phyloP scores from a whole-genome alignment of 2,797 vertebrate genomes.

The Crocidura indochinensis region DNA sequence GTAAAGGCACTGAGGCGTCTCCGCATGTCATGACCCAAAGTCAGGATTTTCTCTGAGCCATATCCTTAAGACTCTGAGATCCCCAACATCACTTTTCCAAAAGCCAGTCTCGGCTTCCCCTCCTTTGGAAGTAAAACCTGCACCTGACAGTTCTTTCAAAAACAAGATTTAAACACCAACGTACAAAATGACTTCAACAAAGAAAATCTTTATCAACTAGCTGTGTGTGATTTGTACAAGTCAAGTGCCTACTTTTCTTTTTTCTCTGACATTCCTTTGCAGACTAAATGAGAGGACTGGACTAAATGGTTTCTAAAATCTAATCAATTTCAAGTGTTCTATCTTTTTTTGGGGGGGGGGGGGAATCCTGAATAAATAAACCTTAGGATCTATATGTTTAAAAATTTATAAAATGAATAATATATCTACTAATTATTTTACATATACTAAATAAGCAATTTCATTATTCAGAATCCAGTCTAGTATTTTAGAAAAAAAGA shows the following conservation, averaged over 20 bases:
- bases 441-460: slow-evolving; percentile 24
- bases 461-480: slow-evolving; percentile 28
- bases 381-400: slow-evolving; percentile 34
- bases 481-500: slow-evolving; percentile 12
- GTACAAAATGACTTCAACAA: slow-evolving; percentile 57
- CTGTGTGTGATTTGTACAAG: slow-evolving; percentile 18
- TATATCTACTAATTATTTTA: slow-evolving; percentile 56
- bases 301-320: slow-evolving; percentile 44
- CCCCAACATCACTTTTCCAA: slow-evolving; percentile 64
- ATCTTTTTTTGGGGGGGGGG: background rate
- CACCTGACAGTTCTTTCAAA: slow-evolving; percentile 60
- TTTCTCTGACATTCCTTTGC: background rate
- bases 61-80: slow-evolving; percentile 71
- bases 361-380: slow-evolving; percentile 30
- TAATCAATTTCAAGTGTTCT: slow-evolving; percentile 54
- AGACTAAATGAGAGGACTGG: background rate
- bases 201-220: slow-evolving; percentile 50
- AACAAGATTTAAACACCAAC: slow-evolving; percentile 58
- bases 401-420: slow-evolving; percentile 62
- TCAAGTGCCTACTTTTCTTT: slow-evolving; percentile 6
- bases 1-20: slow-evolving; percentile 15
- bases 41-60: slow-evolving; percentile 73
- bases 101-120: background rate
- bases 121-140: background rate
- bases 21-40: slow-evolving; percentile 63